These are phyloP conservation scores for Polymixis lichenea DNA, from an alignment of 2,888 invertebrate species.

Conservation along the genomic window DNA sequence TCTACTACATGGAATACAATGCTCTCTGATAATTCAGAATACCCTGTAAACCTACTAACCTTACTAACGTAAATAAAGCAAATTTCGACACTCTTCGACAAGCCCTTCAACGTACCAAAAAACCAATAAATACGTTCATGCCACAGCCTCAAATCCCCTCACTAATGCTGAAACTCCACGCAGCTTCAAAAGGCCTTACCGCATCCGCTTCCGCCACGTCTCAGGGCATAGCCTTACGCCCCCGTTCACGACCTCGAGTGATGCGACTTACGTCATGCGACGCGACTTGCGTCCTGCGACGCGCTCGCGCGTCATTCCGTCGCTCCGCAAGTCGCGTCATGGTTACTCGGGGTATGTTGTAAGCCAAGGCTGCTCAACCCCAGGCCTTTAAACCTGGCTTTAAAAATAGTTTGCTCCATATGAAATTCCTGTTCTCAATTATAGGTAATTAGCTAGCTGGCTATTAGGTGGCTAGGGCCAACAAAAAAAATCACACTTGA, in stretches of 20 bases:
- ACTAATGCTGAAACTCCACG: conserved; percentile 10
- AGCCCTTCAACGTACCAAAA: neutral
- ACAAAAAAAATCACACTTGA: too few species aligned
- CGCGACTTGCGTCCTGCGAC: neutral
- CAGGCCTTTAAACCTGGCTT: too few species aligned
- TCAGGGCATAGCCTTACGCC: conserved; percentile 6
- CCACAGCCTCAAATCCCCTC: neutral
- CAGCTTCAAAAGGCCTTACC: conserved; percentile 16
- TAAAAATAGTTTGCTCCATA: too few species aligned
- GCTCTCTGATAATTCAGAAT: neutral
- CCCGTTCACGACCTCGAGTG: neutral
- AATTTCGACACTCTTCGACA: neutral
- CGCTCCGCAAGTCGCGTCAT: too few species aligned
- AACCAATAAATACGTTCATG: conserved; percentile 12
- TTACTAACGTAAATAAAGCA: neutral
- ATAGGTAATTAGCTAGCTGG: too few species aligned
- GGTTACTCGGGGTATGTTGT: neutral
- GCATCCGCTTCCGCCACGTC: conserved; percentile 23
- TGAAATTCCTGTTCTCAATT: too few species aligned
- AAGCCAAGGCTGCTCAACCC: too few species aligned
- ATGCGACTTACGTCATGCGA: neutral
- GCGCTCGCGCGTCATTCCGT: neutral
- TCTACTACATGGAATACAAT: neutral
- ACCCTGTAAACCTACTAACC: neutral
- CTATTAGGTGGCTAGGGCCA: too few species aligned